phyloP scores from a whole-genome alignment of 2,113 vertebrate genomes.

The Rynchops niger region DNA sequence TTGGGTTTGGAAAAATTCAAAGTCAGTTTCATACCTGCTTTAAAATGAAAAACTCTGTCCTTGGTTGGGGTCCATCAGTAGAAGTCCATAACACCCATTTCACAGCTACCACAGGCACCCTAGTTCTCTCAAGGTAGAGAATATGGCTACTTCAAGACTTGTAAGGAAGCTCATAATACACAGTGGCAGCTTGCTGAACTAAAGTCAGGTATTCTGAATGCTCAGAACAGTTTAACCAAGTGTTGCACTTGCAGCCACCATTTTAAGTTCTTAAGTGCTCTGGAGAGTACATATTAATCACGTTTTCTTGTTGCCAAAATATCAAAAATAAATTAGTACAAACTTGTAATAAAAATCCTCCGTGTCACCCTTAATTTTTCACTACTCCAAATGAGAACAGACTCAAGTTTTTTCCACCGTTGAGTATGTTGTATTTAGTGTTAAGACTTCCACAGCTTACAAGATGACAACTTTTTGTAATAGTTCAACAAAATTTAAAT shows the following conservation, averaged over 20 bases:
- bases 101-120: not conserved
- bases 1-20: not conserved
- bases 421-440: not conserved
- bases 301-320: not conserved
- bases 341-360: not conserved
- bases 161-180: not conserved
- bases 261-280: not conserved
- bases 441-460: not conserved
- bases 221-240: not conserved
- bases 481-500: not conserved
- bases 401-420: not conserved
- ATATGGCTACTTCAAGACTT: not conserved
- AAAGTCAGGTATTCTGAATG: not conserved
- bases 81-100: not conserved
- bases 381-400: not conserved
- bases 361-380: not conserved
- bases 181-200: not conserved
- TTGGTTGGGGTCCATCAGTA: not conserved
- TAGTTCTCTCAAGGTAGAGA: not conserved
- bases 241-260: not conserved
- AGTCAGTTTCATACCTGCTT: not conserved
- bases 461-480: not conserved
- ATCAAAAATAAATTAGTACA: not conserved
- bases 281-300: not conserved
- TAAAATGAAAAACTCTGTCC: not conserved